Conservation (phyloP, 2,113 vertebrate species). For the Cyprinodon brontotheroides region DNA sequence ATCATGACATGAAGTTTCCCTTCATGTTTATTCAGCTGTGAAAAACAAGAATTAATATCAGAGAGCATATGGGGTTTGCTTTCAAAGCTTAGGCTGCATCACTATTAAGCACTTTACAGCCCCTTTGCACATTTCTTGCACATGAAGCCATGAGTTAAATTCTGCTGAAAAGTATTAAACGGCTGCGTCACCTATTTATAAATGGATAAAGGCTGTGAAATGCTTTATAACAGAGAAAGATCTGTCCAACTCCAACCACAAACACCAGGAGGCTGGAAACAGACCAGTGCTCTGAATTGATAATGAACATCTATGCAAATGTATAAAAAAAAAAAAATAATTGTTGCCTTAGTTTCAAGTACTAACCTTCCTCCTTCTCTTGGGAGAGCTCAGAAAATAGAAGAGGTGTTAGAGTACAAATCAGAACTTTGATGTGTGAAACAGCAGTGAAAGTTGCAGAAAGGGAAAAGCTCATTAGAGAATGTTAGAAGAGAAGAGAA, state of each 20-base stretch:
- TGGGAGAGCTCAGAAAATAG: too few relatives aligned
- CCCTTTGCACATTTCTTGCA: not conserved
- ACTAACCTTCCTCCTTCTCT: too few relatives aligned
- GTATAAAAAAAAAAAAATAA: too few relatives aligned
- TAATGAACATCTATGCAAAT: too few relatives aligned
- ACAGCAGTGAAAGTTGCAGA: too few relatives aligned
- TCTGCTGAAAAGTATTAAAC: not conserved
- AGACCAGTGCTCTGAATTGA: constrained; percentile 1
- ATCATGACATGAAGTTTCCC: constrained; percentile 2
- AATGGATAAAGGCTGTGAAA: not conserved
- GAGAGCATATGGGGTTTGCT: not conserved
- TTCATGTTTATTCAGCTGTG: constrained; percentile 3
- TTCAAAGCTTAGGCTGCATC: not conserved
- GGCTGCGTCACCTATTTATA: not conserved
- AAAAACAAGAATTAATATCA: constrained; percentile 1
- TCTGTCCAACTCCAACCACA: not conserved
- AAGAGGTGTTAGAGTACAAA: too few relatives aligned
- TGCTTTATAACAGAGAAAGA: constrained; percentile 5
- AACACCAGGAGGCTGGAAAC: constrained; percentile 6
- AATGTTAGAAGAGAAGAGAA: too few relatives aligned
- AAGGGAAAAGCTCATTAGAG: too few relatives aligned
- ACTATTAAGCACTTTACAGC: not conserved
- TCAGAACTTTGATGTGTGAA: too few relatives aligned
- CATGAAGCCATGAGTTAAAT: not conserved
- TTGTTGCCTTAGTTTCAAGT: too few relatives aligned